phyloP scores from a whole-genome alignment of 2,113 vertebrate species.

The Dolichallabes microphthalmus region DNA sequence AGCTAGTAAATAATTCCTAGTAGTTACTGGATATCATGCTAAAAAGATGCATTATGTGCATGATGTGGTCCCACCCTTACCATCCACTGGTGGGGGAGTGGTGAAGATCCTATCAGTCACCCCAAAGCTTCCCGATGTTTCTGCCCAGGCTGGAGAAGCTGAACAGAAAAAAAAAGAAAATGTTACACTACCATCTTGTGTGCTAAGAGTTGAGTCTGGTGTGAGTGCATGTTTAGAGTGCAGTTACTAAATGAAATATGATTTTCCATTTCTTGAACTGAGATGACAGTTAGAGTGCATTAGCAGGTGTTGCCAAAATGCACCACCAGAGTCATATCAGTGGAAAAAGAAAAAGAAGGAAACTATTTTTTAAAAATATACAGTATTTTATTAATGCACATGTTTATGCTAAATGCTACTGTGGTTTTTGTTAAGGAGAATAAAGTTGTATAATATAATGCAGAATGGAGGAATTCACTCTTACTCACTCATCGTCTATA shows the following conservation, averaged over 20 bases:
- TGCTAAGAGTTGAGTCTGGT: background rate
- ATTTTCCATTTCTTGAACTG: background rate
- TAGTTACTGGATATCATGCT: background rate
- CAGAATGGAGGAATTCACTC: background rate
- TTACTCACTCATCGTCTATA: no score
- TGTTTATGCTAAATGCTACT: background rate
- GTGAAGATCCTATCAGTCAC: constrained; percentile 47
- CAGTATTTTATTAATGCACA: background rate
- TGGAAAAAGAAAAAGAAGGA: background rate
- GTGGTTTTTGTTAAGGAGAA: background rate
- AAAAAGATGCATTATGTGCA: background rate
- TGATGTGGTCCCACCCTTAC: constrained; percentile 44
- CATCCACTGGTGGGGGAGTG: constrained; percentile 56
- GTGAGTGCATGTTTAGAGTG: constrained; percentile 1
- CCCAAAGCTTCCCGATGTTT: constrained; percentile 49
- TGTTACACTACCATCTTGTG: background rate
- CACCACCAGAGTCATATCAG: background rate
- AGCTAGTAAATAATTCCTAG: background rate
- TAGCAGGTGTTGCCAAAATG: background rate
- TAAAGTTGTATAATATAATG: background rate
- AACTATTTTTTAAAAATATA: background rate
- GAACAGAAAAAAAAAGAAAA: constrained; percentile 30
- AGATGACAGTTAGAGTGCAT: background rate
- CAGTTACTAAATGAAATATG: background rate
- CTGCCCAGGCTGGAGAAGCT: constrained; percentile 42